phyloP scores from a whole-genome alignment of 2,113 vertebrate genomes.

The Odontesthes bonariensis region DNA sequence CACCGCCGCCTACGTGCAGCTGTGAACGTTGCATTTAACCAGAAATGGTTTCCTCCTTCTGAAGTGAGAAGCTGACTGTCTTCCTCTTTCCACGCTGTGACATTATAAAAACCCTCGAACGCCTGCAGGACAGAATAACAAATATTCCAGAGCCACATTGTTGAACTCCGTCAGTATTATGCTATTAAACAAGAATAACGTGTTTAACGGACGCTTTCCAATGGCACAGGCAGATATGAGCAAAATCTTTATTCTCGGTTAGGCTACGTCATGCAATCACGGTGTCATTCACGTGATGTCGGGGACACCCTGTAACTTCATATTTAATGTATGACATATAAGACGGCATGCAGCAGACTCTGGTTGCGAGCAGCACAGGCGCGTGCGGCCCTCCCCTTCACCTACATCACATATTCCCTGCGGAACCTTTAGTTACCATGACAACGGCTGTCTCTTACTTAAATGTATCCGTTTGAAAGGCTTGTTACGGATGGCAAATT shows the following conservation, averaged over 20 bases:
- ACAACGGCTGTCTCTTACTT: constrained; percentile 44
- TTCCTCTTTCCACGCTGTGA: not conserved
- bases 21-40: constrained; percentile 37
- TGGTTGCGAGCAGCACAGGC: not conserved
- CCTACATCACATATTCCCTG: constrained; percentile 56
- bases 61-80: not conserved
- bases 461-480: not conserved
- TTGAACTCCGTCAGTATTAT: not conserved
- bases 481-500: too few species aligned
- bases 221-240: not conserved
- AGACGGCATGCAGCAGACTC: not conserved
- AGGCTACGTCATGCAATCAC: not conserved
- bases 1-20: constrained; percentile 62
- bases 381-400: constrained; percentile 12
- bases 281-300: not conserved
- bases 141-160: too few species aligned
- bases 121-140: too few species aligned
- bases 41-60: constrained; percentile 50
- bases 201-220: not conserved
- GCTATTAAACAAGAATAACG: not conserved
- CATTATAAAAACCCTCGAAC: not conserved
- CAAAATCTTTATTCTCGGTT: not conserved
- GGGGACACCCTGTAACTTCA: not conserved
- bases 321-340: not conserved
- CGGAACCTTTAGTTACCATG: constrained; percentile 56